These are phyloP conservation scores for Atractosteus spatula DNA, from an alignment of 2,113 vertebrate species.

Conservation along the genomic window DNA sequence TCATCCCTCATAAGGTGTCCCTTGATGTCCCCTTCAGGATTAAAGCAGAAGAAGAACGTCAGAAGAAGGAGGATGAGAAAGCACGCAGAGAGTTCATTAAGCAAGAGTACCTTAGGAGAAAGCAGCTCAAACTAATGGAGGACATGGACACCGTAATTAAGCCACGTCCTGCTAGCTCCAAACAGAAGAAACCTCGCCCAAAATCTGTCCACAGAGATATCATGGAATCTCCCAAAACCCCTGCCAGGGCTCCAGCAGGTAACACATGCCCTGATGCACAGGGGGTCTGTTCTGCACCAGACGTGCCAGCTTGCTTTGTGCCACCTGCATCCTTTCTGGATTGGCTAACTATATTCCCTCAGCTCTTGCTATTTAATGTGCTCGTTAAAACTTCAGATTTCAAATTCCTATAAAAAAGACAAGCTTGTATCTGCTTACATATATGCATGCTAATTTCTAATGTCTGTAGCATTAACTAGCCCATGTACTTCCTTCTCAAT, in stretches of 20 bases:
- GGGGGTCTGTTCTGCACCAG: slow-evolving; percentile 56
- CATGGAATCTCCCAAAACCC: slow-evolving; percentile 85
- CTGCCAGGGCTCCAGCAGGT: slow-evolving; percentile 88
- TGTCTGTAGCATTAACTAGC: neutral
- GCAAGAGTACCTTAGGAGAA: slow-evolving; percentile 92
- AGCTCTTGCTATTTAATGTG: neutral
- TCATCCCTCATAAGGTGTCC: too few species aligned
- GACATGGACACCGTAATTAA: slow-evolving; percentile 93
- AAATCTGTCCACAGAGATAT: slow-evolving; percentile 91
- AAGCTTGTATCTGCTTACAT: neutral
- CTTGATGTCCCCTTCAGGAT: slow-evolving; percentile 56
- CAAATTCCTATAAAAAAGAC: neutral
- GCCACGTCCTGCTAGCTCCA: slow-evolving; percentile 69
- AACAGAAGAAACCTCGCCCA: slow-evolving; percentile 83
- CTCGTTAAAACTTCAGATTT: neutral
- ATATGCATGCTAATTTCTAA: neutral
- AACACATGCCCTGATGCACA: slow-evolving; percentile 42
- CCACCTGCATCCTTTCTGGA: slow-evolving; percentile 30
- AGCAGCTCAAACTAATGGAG: slow-evolving; percentile 94
- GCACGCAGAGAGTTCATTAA: slow-evolving; percentile 91
- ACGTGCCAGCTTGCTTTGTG: slow-evolving; percentile 56
- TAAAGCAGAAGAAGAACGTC: slow-evolving; percentile 92
- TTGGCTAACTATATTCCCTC: neutral
- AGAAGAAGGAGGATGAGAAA: slow-evolving; percentile 90
- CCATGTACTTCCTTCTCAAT: neutral